Percentiles rank a stretch among this genome's conserved stretches.
Conservation (phyloP, 1,140 invertebrate species). For the Chionoecetes opilio region DNA sequence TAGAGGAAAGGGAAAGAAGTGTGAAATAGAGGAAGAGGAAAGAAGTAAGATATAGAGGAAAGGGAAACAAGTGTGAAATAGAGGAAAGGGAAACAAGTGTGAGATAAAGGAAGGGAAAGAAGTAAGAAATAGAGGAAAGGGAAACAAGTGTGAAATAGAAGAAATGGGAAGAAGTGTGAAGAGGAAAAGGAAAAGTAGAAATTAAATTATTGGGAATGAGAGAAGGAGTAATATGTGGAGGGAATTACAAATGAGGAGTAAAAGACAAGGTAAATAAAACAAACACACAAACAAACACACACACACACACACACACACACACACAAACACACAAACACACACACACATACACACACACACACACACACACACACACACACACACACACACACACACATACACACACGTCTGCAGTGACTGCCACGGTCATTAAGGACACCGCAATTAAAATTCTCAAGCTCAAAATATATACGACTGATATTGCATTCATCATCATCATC, state of each 20-base stretch:
- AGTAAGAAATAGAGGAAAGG: too few relatives aligned
- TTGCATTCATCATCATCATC: not conserved
- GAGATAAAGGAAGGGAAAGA: too few relatives aligned
- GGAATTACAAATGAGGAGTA: not conserved
- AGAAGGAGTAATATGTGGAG: too few relatives aligned
- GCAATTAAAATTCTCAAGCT: not conserved
- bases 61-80: too few relatives aligned
- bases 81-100: too few relatives aligned
- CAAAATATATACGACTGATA: not conserved
- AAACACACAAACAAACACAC: not conserved
- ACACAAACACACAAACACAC: not conserved
- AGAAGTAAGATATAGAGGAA: too few relatives aligned
- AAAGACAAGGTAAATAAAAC: not conserved
- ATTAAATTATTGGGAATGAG: too few relatives aligned
- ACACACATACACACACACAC: not conserved
- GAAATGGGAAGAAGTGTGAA: too few relatives aligned
- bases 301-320: conserved; percentile 18
- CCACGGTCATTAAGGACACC: conserved; percentile 7
- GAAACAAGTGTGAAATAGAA: too few relatives aligned
- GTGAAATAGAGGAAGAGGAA: too few relatives aligned
- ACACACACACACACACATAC: conserved; percentile 9
- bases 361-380: conserved; percentile 27
- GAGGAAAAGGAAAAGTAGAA: too few relatives aligned
- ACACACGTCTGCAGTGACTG: not conserved
- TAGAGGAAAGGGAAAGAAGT: too few relatives aligned